Evolutionary conservation across 92 coral and sea anemone species (phyloP), one percentile per base, ranked within the genome.

Genomic region (Plumapathes pennacea): DNA sequence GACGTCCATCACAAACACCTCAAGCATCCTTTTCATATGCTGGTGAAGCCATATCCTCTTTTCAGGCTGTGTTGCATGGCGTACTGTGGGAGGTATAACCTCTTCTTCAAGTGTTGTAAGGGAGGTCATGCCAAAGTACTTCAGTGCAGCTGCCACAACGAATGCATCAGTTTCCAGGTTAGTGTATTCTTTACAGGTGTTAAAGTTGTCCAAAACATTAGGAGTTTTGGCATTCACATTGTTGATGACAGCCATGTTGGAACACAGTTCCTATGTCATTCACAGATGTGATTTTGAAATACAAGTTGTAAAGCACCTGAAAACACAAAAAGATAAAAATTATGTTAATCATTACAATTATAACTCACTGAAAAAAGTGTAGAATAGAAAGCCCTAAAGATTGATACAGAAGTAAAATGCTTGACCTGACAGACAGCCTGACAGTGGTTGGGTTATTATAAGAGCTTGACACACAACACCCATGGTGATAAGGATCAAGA

Each of bases 141-240:
- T 44, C 73, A 83, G 30, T 9, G 71, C 43, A 39, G 85, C 90
- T 20, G 85, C 72, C 7, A 63, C 67, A 29, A 82, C 50, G n/a
- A 60, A 48, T 3, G 83, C 89, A 51, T 70, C 84, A 10, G 75
- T 82, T 46, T 82, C 80, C 0, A 69, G 30, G 34, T 75, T 67
- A 18, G 61, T 74, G 59, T 44, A 83, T 19, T 77, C 82, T 62
- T 83, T 83, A 42, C 78, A 78, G 19, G 51, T 29, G 32, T 84
- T 84, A 32, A 84, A 84, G 62, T 84, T 84, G 57, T 84, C 82
- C n/a, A 71, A 45, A 5, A 84, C 82, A 47, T 84, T 84, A n/a
- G 41, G 55, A 5, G 90, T 84, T 38, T 71, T 84, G 11, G 85
- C 85, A 60, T 84, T 84, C 7, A 65, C 53, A 34, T 66, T 60